Conservation (phyloP, 1,140 invertebrate genomes). For the Conus ventricosus region DNA sequence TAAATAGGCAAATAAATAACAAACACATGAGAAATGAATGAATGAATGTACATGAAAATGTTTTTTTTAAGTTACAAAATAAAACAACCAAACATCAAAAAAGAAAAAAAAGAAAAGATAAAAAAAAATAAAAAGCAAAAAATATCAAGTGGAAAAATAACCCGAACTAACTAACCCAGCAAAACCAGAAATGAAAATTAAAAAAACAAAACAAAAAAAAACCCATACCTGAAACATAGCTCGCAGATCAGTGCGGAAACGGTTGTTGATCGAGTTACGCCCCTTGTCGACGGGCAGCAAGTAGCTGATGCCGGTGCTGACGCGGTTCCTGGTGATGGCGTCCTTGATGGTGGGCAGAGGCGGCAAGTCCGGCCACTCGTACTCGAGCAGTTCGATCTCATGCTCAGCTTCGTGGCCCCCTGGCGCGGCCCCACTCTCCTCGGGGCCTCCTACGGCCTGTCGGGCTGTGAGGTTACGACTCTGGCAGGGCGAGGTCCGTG, state of each 20-base stretch:
- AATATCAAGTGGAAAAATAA: too few species aligned
- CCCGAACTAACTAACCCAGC: too few species aligned
- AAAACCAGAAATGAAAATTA: too few species aligned
- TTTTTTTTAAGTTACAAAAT: too few species aligned
- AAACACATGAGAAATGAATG: too few species aligned
- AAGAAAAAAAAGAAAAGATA: too few species aligned
- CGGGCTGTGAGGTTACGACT: constrained; percentile 9
- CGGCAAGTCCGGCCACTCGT: constrained; percentile 70
- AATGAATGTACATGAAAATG: too few species aligned
- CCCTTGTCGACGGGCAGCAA: constrained; percentile 68
- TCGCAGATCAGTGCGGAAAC: constrained; percentile 65
- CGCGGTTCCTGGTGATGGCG: constrained; percentile 63
- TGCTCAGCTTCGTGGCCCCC: not conserved
- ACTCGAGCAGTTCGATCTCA: constrained; percentile 63
- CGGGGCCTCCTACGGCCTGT: constrained; percentile 15
- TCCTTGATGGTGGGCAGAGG: constrained; percentile 67
- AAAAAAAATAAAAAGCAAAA: too few species aligned
- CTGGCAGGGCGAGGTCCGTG: constrained; percentile 10
- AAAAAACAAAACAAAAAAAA: too few species aligned
- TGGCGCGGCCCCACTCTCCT: constrained; percentile 12
- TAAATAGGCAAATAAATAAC: too few species aligned
- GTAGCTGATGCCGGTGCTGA: constrained; percentile 68
- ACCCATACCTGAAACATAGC: constrained; percentile 61
- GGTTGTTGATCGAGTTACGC: constrained; percentile 64
- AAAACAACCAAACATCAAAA: too few species aligned